Conservation (phyloP, 2,113 vertebrate species). For the Chinchilla lanigera region DNA sequence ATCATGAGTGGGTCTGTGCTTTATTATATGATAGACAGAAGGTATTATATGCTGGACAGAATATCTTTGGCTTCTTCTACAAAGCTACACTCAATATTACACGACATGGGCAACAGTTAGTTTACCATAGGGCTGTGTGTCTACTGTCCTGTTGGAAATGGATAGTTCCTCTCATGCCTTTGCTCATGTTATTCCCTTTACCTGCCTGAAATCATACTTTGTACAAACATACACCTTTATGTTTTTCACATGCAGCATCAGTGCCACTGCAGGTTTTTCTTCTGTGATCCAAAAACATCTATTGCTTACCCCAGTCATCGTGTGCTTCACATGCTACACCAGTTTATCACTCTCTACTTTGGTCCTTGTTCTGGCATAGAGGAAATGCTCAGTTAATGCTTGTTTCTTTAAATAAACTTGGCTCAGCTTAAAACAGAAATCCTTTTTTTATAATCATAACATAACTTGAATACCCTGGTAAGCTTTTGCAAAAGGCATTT, state of each 20-base stretch:
- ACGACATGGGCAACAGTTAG: neutral
- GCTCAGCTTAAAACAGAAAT: neutral
- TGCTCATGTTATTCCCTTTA: neutral
- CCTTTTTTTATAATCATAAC: neutral
- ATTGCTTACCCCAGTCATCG: neutral
- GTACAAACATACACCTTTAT: neutral
- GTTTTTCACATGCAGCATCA: neutral
- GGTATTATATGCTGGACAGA: neutral
- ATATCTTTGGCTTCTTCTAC: neutral
- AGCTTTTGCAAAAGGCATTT: neutral
- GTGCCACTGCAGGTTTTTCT: neutral
- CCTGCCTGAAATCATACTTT: neutral
- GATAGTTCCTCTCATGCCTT: neutral
- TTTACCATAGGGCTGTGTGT: neutral
- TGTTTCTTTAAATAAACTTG: slow-evolving; percentile 25
- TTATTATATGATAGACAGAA: neutral
- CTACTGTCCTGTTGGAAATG: neutral
- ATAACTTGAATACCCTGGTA: neutral
- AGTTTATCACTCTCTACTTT: neutral
- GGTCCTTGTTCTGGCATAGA: neutral
- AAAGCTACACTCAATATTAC: neutral
- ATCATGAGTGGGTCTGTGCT: neutral
- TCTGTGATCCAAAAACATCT: neutral
- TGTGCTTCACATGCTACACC: neutral
- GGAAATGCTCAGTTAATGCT: neutral